phyloP scores from a whole-genome alignment of 2,888 invertebrate genomes.

The Drosophila maculinotata region DNA sequence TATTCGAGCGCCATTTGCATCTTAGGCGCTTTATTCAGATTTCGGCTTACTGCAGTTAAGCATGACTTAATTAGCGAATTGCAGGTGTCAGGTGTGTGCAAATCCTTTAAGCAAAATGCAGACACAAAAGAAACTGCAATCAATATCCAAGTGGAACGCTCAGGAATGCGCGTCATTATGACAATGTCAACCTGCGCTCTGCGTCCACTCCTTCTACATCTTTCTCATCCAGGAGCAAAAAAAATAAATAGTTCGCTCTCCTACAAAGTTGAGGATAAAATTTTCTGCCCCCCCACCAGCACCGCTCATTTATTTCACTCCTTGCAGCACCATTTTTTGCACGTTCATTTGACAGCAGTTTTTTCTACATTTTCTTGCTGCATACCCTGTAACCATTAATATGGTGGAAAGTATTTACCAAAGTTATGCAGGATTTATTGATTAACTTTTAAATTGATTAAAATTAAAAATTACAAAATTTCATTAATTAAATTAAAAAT shows the following conservation, averaged over 20 bases:
- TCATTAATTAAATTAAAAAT: no score
- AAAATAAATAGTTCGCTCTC: conserved; percentile 54
- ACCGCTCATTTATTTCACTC: conserved; percentile 24
- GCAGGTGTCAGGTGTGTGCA: conserved; percentile 7
- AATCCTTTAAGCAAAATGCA: conserved; percentile 11
- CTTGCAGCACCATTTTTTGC: conserved; percentile 36
- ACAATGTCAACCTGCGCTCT: conserved; percentile 48
- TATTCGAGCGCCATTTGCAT: no score
- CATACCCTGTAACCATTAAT: conserved; percentile 24
- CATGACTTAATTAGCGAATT: conserved; percentile 62
- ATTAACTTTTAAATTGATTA: no score
- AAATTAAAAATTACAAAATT: no score
- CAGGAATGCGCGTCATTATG: conserved; percentile 70
- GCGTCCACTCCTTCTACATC: no score
- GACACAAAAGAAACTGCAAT: conserved; percentile 50
- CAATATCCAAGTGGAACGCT: conserved; percentile 59
- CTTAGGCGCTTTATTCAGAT: no score
- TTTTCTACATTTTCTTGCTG: conserved; percentile 13
- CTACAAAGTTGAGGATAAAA: conserved; percentile 67
- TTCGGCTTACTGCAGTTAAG: neutral
- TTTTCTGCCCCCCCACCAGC: conserved; percentile 20
- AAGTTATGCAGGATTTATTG: no score
- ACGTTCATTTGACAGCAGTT: conserved; percentile 34
- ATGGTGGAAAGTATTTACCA: no score
- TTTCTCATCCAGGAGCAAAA: neutral